phyloP scores from a whole-genome alignment of 2,113 vertebrate genomes.

The Bubo scandiacus region DNA sequence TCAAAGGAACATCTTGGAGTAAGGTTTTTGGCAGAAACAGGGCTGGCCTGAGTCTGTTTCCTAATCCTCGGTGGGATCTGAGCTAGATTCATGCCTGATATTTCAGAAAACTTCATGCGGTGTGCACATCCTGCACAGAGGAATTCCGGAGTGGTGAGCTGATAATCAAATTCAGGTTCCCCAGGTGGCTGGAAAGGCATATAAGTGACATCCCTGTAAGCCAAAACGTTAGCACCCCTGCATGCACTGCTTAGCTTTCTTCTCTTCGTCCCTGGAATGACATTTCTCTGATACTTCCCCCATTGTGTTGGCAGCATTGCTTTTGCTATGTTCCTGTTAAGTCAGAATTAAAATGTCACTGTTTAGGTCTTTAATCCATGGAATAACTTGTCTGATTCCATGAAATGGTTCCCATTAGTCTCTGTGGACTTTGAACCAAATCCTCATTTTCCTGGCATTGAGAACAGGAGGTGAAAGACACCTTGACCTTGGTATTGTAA shows the following conservation, averaged over 20 bases:
- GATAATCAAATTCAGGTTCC: neutral
- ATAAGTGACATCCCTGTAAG: neutral
- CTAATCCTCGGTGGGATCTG: neutral
- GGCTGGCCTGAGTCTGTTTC: neutral
- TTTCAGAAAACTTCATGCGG: neutral
- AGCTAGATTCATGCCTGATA: neutral
- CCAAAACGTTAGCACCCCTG: rapidly evolving
- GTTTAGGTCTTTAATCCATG: neutral
- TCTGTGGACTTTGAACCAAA: neutral
- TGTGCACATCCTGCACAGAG: neutral
- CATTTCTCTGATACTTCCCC: neutral
- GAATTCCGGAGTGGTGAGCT: neutral
- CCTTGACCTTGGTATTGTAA: neutral
- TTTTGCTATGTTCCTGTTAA: neutral
- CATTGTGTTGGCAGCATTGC: neutral
- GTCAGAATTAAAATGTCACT: neutral
- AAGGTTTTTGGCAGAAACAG: neutral
- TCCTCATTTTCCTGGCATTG: neutral
- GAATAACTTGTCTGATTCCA: neutral
- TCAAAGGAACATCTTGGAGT: neutral
- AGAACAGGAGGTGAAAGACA: neutral
- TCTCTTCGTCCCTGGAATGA: neutral
- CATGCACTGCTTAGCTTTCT: neutral
- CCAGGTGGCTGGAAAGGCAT: neutral
- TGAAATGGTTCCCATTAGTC: neutral